phyloP scores from a whole-genome alignment of 1,140 invertebrate species.

The Hylaeus anthracinus region DNA sequence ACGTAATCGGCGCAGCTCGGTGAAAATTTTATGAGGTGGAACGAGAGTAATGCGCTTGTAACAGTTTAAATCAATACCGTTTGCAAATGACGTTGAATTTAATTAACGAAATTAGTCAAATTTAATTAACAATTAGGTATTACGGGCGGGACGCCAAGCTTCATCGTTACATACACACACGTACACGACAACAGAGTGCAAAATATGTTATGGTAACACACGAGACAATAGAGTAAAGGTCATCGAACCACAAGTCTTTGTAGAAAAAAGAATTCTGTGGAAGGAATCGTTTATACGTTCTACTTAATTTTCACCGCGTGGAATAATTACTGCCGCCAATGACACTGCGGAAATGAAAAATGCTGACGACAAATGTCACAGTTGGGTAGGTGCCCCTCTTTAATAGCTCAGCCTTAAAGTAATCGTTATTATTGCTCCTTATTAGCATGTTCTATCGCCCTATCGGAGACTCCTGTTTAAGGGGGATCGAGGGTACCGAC shows the following conservation, averaged over 20 bases:
- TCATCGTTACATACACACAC: background rate
- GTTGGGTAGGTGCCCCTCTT: constrained; percentile 42
- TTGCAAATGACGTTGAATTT: constrained; percentile 39
- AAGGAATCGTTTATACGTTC: background rate
- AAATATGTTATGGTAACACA: background rate
- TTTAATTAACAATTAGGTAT: constrained; percentile 33
- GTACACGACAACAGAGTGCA: background rate
- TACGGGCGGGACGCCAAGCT: background rate
- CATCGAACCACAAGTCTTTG: too few relatives aligned
- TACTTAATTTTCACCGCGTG: background rate
- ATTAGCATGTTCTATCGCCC: constrained; percentile 75
- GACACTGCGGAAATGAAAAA: constrained; percentile 68
- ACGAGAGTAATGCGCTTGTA: background rate
- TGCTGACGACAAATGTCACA: constrained; percentile 65
- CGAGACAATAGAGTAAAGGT: background rate
- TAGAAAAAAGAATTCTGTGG: too few relatives aligned
- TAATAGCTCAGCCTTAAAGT: constrained; percentile 69
- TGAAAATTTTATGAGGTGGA: background rate
- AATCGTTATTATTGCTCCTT: constrained; percentile 75
- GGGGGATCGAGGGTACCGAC: constrained; percentile 64
- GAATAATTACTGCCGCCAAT: constrained; percentile 54
- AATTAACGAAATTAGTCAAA: constrained; percentile 32
- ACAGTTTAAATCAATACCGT: constrained; percentile 21
- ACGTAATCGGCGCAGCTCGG: background rate
- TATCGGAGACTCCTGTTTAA: constrained; percentile 69